These are phyloP conservation scores for Odontocolon sp. DNA, from an alignment of 2,888 invertebrate species.

Conservation along the genomic window DNA sequence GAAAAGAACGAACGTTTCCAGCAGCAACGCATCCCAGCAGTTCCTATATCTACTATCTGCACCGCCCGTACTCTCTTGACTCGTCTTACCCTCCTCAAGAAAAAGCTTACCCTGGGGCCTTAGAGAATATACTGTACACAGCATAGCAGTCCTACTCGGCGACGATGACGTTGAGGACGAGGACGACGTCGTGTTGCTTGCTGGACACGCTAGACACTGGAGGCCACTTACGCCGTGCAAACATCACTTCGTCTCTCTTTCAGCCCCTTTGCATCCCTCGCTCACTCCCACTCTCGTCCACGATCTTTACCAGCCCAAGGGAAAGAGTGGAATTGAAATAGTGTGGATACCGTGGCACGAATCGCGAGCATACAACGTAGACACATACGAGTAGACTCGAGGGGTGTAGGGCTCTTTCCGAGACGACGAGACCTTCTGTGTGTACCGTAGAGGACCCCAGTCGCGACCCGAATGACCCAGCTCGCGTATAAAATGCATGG, in stretches of 20 bases:
- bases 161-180: constrained; percentile 45
- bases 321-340: constrained; percentile 81
- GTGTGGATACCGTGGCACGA: constrained; percentile 71
- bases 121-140: constrained; percentile 41
- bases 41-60: constrained; percentile 21
- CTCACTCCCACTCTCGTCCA: constrained; percentile 59
- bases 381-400: constrained; percentile 73
- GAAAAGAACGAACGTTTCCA: constrained; percentile 26
- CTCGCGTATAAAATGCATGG: constrained; percentile 79
- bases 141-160: constrained; percentile 27
- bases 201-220: constrained; percentile 71
- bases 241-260: constrained; percentile 69
- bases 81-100: neutral
- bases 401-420: constrained; percentile 2
- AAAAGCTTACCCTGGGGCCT: constrained; percentile 44
- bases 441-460: constrained; percentile 68
- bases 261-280: no score
- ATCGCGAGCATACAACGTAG: no score
- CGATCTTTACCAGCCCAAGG: constrained; percentile 63
- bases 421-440: neutral
- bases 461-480: constrained; percentile 73
- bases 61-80: constrained; percentile 41
- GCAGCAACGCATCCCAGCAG: no score
- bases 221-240: constrained; percentile 77
- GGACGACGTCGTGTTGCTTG: constrained; percentile 53